phyloP scores from a whole-genome alignment of 2,888 invertebrate genomes.

The Margaritifera margaritifera region DNA sequence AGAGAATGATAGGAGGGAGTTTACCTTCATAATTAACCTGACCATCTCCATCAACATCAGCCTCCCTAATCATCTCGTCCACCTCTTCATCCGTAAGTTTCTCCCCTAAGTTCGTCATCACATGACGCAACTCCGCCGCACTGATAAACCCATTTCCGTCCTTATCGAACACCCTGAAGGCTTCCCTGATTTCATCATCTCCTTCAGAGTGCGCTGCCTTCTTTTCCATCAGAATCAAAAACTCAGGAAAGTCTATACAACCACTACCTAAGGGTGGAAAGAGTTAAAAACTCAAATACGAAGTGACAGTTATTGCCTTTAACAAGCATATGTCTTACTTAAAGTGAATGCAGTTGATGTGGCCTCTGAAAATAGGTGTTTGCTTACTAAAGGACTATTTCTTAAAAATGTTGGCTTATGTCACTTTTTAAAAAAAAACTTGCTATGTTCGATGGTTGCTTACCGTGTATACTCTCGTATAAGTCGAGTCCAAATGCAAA shows the following conservation, averaged over 20 bases:
- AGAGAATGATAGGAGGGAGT: not conserved
- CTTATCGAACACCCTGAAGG: conserved; percentile 98
- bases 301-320: too few relatives aligned
- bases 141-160: conserved; percentile 99
- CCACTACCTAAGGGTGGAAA: conserved; percentile 85
- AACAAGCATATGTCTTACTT: too few relatives aligned
- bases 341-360: too few relatives aligned
- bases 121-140: conserved; percentile 97
- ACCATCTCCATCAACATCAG: conserved; percentile 99
- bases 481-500: too few relatives aligned
- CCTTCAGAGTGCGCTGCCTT: conserved; percentile 99
- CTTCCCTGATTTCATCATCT: conserved; percentile 99
- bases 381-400: too few relatives aligned
- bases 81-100: conserved; percentile 99
- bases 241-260: conserved; percentile 99
- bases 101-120: conserved; percentile 99
- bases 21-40: conserved; percentile 95
- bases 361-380: too few relatives aligned
- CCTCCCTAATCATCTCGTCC: conserved; percentile 99
- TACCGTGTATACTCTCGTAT: too few relatives aligned
- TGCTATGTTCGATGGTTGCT: too few relatives aligned
- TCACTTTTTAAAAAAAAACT: too few relatives aligned
- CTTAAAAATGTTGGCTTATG: too few relatives aligned
- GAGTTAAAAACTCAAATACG: too few relatives aligned
- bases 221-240: conserved; percentile 99